These are phyloP conservation scores for Nesidiocoris tenuis DNA, from an alignment of 2,888 invertebrate species.

Conservation along the genomic window DNA sequence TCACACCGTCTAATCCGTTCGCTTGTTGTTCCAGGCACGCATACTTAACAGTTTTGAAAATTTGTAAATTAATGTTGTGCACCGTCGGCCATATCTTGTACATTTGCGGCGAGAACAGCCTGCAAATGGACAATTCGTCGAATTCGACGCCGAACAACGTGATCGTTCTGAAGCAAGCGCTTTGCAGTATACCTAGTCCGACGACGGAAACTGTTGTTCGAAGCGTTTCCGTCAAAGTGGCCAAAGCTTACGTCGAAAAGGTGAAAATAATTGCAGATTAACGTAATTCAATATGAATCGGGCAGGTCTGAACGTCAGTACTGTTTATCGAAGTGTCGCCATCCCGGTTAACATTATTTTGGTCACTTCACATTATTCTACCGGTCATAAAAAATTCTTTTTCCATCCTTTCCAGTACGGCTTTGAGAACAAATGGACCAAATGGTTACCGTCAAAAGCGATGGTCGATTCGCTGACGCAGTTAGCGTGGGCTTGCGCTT, in stretches of 20 bases:
- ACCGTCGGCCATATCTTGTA: constrained; percentile 63
- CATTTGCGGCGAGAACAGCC: constrained; percentile 56
- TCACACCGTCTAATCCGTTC: no score
- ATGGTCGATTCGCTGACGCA: constrained; percentile 74
- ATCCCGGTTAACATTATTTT: background rate
- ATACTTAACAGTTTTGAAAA: constrained; percentile 81
- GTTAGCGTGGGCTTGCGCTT: constrained; percentile 74
- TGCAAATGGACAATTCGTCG: constrained; percentile 27
- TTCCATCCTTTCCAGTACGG: constrained; percentile 38
- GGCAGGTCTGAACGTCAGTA: no score
- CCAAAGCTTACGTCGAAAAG: constrained; percentile 77
- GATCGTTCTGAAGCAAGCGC: constrained; percentile 71
- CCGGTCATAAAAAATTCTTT: background rate
- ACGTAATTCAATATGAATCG: background rate
- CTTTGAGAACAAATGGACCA: constrained; percentile 53
- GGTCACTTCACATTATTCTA: no score
- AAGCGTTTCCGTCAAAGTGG: constrained; percentile 78
- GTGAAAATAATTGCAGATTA: constrained; percentile 57
- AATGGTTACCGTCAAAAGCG: constrained; percentile 70
- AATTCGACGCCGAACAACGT: constrained; percentile 50
- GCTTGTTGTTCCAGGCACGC: constrained; percentile 70
- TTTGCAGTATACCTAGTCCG: constrained; percentile 80
- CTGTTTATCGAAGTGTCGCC: no score
- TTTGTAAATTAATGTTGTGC: constrained; percentile 84
- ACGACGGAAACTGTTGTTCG: constrained; percentile 80